phyloP scores from a whole-genome alignment of 2,797 vertebrate genomes.

The Setipinna tenuifilis region DNA sequence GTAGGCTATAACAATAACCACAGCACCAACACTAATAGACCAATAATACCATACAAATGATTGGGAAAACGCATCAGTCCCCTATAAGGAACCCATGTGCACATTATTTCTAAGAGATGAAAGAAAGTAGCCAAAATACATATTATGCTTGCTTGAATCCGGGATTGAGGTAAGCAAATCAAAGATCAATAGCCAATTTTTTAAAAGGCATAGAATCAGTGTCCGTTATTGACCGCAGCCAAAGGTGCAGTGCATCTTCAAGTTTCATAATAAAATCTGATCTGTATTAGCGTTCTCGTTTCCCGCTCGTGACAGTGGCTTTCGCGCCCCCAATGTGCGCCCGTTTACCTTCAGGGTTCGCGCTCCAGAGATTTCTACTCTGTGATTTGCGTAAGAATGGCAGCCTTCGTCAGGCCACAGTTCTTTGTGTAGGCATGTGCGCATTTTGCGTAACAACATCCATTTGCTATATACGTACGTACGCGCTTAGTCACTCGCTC shows the following conservation, averaged over 20 bases:
- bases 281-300: constrained; percentile 33
- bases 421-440: neutral
- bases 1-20: too few relatives aligned
- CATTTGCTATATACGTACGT: constrained; percentile 41
- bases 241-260: neutral
- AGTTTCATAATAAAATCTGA: constrained; percentile 27
- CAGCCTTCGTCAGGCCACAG: neutral
- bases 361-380: constrained; percentile 44
- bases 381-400: constrained; percentile 35
- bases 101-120: too few relatives aligned
- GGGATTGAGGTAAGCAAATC: too few relatives aligned
- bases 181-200: neutral
- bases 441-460: constrained; percentile 42
- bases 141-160: too few relatives aligned
- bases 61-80: too few relatives aligned
- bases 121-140: too few relatives aligned
- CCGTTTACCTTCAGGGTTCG: constrained; percentile 39
- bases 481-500: constrained; percentile 60
- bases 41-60: neutral
- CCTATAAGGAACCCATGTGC: too few relatives aligned
- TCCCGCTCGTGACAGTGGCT: constrained; percentile 54
- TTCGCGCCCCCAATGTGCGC: constrained; percentile 44
- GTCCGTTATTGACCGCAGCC: neutral
- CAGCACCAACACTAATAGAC: neutral
- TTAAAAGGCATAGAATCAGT: neutral